Base-by-base conservation (phyloP, 2,797 vertebrate species). In the Brotogeris chrysoptera region DNA sequence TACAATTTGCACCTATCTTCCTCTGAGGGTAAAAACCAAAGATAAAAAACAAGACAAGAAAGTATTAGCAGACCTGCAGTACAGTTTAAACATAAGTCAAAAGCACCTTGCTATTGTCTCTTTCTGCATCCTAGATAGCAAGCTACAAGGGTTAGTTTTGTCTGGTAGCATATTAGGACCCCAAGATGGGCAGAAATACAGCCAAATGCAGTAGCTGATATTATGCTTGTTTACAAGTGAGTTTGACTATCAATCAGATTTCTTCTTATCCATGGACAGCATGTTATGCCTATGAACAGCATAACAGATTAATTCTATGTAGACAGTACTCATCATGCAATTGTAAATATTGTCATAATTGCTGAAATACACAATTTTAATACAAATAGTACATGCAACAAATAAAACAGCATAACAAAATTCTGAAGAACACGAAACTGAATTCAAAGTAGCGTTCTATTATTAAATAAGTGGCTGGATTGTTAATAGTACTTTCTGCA, bases 1-100 rank as follows among this genome's bases (percentile, higher is more conserved):
- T 99, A 99, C 30, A 99, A 98, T 96, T 99, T 99, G 94, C 99
- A 99, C 93, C 98, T 98, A 92, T 99, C 99, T 97, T 99, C 98
- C 96, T 99, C 99, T 99, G 97, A 47, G 96, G 66, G 63, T 18
- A 81, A 50, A 36, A 92, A 57, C 18, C 11, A 69, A 55, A 96
- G 65, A 28, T 8, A 81, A 20, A 92, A 30, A 34, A n/a, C 17
- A 72, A 41, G 28, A 53, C 11, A 63, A 55, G 28, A 88, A 94
- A 71, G 71, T 23, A 88, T 71, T 32, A 82, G 39, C n/a, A 83
- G 2, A 86, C 21, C 34, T 73, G 68, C 46, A 49, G 53, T 32
- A 52, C 1, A 17, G 12, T 80, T 47, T 13, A 66, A 76, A 57
- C 16, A 8, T 30, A 49, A 21, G 20, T 25, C 24, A 60, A 50